Evolutionary conservation across 2,888 invertebrate genomes (phyloP).

Genomic region (Coecobrya sp.): DNA sequence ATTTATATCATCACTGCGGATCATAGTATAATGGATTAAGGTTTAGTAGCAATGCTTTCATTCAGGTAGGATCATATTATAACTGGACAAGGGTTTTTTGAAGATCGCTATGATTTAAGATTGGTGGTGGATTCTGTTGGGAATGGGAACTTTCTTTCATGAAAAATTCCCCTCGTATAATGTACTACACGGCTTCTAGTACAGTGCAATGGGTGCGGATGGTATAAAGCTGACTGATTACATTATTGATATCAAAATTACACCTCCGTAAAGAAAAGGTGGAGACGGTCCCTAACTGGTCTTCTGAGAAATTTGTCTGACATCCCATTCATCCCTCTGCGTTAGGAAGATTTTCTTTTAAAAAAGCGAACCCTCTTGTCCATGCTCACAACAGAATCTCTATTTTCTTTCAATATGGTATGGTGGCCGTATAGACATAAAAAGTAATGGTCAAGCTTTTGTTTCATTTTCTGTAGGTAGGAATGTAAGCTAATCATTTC

Average conservation of each 20-base stretch:
- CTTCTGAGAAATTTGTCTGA: slow-evolving; percentile 86
- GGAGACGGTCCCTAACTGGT: slow-evolving; percentile 86
- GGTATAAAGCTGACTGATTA: slow-evolving; percentile 83
- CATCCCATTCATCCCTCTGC: slow-evolving; percentile 85
- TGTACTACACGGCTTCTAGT: background rate
- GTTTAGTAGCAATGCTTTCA: background rate
- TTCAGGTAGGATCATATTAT: background rate
- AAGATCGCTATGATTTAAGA: background rate
- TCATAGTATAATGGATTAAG: too few relatives aligned
- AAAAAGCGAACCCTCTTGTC: slow-evolving; percentile 46
- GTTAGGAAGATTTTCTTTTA: slow-evolving; percentile 39
- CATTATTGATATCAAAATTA: slow-evolving; percentile 86
- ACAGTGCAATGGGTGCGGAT: slow-evolving; percentile 78
- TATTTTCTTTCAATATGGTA: slow-evolving; percentile 11
- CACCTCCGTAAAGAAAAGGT: slow-evolving; percentile 84
- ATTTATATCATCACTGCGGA: too few relatives aligned
- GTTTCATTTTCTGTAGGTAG: background rate
- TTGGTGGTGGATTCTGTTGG: slow-evolving; percentile 23
- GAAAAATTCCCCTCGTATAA: slow-evolving; percentile 33
- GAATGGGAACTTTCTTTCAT: slow-evolving; percentile 21
- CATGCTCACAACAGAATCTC: slow-evolving; percentile 50
- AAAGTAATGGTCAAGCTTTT: slow-evolving; percentile 27
- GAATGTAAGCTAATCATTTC: slow-evolving; percentile 21
- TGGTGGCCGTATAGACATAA: background rate
- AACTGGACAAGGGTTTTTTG: slow-evolving; percentile 32